A percentile compares a stretch with the other conserved stretches of the same genome.
These are phyloP conservation scores for Echinops telfairi DNA, from an alignment of 2,113 vertebrate genomes.

Conservation along the genomic window DNA sequence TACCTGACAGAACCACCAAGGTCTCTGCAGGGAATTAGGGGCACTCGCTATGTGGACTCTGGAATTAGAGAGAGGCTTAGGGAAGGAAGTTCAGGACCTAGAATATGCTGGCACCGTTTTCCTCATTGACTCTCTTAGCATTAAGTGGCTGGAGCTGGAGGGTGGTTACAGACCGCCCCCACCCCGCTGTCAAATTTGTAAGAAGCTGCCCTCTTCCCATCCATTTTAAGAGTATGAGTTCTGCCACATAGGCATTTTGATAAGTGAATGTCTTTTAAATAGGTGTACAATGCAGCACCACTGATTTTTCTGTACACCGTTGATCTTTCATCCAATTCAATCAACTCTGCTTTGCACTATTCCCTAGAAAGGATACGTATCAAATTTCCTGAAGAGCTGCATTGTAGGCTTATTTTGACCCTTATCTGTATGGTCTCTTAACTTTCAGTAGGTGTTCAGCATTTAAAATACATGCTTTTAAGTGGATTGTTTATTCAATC, in stretches of 20 bases:
- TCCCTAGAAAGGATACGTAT: constrained; percentile 36
- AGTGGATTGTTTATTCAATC: constrained; percentile 25
- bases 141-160: too few relatives aligned
- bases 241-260: background rate
- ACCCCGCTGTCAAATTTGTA: background rate
- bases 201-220: background rate
- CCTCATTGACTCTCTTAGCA: background rate
- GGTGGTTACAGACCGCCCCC: background rate
- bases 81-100: background rate
- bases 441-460: constrained; percentile 35
- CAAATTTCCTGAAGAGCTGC: constrained; percentile 44
- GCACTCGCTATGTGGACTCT: background rate
- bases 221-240: background rate
- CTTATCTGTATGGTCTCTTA: constrained; percentile 48
- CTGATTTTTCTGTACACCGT: constrained; percentile 53
- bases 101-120: background rate
- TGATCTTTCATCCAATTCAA: constrained; percentile 21
- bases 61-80: background rate
- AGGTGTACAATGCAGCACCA: background rate
- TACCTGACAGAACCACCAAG: too few relatives aligned
- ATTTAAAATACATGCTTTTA: constrained; percentile 40
- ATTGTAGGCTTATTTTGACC: constrained; percentile 41
- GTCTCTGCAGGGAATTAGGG: background rate
- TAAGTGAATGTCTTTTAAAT: constrained; percentile 13
- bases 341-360: background rate